Evolutionary conservation across 2,888 invertebrate genomes (phyloP).

Genomic region (Chrysomela aeneicollis): DNA sequence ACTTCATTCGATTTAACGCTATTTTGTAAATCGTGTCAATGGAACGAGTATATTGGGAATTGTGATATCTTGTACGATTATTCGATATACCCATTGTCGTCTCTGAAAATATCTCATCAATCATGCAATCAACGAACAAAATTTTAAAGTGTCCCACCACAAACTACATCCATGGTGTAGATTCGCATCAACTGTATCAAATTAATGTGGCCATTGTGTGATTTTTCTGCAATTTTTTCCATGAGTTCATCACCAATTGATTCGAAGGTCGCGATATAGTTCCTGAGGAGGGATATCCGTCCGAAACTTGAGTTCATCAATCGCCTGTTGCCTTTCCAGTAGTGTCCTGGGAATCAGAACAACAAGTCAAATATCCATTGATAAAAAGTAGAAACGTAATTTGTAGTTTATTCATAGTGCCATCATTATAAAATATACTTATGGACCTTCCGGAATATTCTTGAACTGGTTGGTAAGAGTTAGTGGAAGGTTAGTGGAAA

Average conservation of each 20-base stretch:
- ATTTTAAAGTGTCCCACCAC: constrained; percentile 62
- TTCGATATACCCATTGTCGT: constrained; percentile 83
- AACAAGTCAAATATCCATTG: too few species aligned
- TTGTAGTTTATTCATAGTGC: too few species aligned
- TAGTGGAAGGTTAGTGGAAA: too few species aligned
- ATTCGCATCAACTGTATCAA: constrained; percentile 69
- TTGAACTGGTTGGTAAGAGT: too few species aligned
- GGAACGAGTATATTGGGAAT: constrained; percentile 76
- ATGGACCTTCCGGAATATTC: too few species aligned
- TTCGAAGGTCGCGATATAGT: constrained; percentile 74
- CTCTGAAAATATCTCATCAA: constrained; percentile 64
- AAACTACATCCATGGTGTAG: constrained; percentile 69
- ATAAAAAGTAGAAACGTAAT: too few species aligned
- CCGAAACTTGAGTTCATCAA: constrained; percentile 76
- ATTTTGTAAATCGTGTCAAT: constrained; percentile 64
- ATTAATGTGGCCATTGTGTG: constrained; percentile 63
- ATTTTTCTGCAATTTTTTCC: constrained; percentile 61
- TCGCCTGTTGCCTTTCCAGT: constrained; percentile 30
- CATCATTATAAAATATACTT: too few species aligned
- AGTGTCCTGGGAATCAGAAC: constrained; percentile 15
- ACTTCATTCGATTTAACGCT: constrained; percentile 49
- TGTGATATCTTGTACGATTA: constrained; percentile 72
- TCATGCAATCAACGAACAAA: too few species aligned
- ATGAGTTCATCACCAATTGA: constrained; percentile 68
- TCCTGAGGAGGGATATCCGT: constrained; percentile 77